A percentile compares a stretch with the other conserved stretches of the same genome.
These are phyloP conservation scores for Hyles lineata DNA, from an alignment of 2,888 invertebrate genomes.

Conservation along the genomic window DNA sequence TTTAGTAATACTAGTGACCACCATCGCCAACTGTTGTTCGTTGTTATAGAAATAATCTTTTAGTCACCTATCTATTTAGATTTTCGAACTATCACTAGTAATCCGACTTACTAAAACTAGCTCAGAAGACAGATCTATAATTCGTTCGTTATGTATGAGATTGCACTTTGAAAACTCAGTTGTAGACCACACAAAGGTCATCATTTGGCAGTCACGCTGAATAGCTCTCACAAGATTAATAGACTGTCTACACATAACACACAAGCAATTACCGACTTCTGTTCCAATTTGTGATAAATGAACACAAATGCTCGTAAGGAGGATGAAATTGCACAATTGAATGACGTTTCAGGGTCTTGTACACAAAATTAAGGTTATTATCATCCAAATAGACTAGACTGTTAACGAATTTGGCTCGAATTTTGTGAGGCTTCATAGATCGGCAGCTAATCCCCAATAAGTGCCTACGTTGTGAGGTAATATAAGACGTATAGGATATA, in stretches of 20 bases:
- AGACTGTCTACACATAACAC: slow-evolving; percentile 36
- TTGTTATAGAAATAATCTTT: no score
- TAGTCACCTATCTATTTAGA: no score
- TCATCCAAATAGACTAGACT: not conserved
- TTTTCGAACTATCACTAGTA: no score
- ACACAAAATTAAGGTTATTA: not conserved
- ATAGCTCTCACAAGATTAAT: slow-evolving; percentile 43
- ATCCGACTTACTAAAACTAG: no score
- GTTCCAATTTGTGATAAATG: slow-evolving; percentile 31
- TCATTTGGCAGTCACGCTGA: slow-evolving; percentile 34
- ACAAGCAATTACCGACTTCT: slow-evolving; percentile 29
- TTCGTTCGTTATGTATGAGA: not conserved
- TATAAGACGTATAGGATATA: no score
- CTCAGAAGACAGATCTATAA: not conserved
- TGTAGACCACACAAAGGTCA: slow-evolving; percentile 26
- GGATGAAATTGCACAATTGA: slow-evolving; percentile 11
- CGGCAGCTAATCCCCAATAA: no score
- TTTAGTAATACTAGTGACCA: no score
- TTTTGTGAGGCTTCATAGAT: no score
- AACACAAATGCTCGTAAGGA: slow-evolving; percentile 6
- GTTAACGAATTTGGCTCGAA: no score
- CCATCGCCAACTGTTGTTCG: no score
- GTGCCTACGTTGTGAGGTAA: no score
- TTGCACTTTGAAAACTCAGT: slow-evolving; percentile 1
- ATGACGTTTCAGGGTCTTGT: not conserved